A percentile compares a stretch with the other conserved stretches of the same genome.
phyloP scores from a whole-genome alignment of 1,140 invertebrate genomes.

The Drosophila tristis region DNA sequence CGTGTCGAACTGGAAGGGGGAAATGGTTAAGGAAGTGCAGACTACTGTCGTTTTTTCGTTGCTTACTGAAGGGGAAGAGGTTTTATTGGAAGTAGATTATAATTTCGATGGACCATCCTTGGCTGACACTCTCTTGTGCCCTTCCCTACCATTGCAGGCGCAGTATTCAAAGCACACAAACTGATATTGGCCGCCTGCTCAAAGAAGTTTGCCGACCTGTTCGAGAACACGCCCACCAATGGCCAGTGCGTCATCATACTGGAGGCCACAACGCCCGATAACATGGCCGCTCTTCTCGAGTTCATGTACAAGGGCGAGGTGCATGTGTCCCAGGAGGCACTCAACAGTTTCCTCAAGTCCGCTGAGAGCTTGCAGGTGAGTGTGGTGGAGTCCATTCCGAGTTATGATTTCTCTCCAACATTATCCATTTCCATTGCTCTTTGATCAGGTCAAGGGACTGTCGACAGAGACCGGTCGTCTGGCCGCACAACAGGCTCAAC shows the following conservation, averaged over 20 bases:
- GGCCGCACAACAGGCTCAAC: constrained; percentile 88
- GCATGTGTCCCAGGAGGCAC: constrained; percentile 94
- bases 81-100: too few relatives aligned
- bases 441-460: constrained; percentile 89
- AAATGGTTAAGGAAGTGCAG: too few relatives aligned
- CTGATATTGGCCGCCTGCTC: constrained; percentile 96
- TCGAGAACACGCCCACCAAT: constrained; percentile 93
- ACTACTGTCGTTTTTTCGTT: too few relatives aligned
- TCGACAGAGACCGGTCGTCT: constrained; percentile 91
- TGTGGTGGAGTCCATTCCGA: neutral
- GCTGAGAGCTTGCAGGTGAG: constrained; percentile 93
- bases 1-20: neutral
- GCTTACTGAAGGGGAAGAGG: too few relatives aligned
- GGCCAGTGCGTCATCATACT: constrained; percentile 93
- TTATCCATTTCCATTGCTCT: neutral
- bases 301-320: constrained; percentile 98
- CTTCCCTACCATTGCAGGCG: constrained; percentile 87
- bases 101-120: too few relatives aligned
- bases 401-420: neutral
- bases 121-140: constrained; percentile 39
- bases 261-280: constrained; percentile 93
- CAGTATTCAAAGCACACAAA: constrained; percentile 95
- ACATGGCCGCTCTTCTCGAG: constrained; percentile 95
- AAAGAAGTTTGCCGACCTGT: constrained; percentile 96
- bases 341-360: constrained; percentile 95